Evolutionary conservation across 2,888 invertebrate species (phyloP).

Genomic region (Andrena minutula): DNA sequence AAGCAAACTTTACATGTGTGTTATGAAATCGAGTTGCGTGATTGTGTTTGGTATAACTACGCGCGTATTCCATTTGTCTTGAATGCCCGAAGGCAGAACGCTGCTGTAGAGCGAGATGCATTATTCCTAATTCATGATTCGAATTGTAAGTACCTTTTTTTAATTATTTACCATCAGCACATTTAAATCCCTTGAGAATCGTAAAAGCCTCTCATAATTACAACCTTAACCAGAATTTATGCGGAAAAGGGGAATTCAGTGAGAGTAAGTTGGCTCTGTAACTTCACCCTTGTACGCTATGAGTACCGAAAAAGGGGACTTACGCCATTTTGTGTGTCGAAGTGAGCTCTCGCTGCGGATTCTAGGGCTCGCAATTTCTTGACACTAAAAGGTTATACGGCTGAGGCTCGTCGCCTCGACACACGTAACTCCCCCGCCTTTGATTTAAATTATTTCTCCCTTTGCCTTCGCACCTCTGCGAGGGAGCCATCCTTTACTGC

Average conservation of each 20-base stretch:
- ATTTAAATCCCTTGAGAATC: not conserved
- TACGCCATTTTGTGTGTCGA: slow-evolving; percentile 5
- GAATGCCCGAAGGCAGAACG: not conserved
- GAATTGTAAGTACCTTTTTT: not conserved
- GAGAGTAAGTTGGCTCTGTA: not conserved
- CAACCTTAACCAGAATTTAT: not conserved
- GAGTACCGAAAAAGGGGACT: slow-evolving; percentile 11
- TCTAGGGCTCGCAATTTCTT: slow-evolving; percentile 41
- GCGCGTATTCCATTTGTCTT: not conserved
- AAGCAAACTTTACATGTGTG: not conserved
- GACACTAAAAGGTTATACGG: slow-evolving; percentile 51
- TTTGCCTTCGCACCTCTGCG: slow-evolving; percentile 32
- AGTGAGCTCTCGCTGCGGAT: slow-evolving; percentile 16
- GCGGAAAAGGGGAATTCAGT: not conserved
- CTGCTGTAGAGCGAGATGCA: not conserved
- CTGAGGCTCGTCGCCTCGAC: slow-evolving; percentile 13
- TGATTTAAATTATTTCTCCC: slow-evolving; percentile 54
- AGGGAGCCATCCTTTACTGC: slow-evolving; percentile 29
- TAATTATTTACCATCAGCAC: not conserved
- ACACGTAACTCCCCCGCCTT: slow-evolving; percentile 37
- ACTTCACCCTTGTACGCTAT: not conserved
- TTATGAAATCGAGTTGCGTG: slow-evolving; percentile 15
- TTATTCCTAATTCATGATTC: not conserved
- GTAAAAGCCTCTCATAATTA: not conserved
- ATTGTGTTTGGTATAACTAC: not conserved